Percentiles rank a stretch among this genome's conserved stretches.
Conservation (phyloP, 2,113 vertebrate species). For the Lichenostomus cassidix region DNA sequence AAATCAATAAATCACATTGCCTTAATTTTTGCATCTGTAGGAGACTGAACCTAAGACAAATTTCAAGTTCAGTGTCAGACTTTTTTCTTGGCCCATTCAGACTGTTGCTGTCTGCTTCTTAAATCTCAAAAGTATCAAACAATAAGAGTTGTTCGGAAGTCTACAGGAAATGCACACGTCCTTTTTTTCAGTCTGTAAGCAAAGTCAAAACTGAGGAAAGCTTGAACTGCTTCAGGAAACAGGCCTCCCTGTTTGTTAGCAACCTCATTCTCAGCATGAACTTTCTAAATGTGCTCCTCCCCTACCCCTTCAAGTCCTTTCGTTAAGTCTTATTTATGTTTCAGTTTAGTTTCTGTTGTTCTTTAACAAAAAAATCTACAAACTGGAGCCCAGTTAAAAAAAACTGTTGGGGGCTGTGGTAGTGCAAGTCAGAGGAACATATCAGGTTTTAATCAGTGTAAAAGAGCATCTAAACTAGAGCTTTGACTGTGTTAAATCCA, state of each 20-base stretch:
- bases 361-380: not conserved
- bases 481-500: not conserved
- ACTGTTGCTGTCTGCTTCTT: not conserved
- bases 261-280: not conserved
- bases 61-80: not conserved
- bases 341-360: not conserved
- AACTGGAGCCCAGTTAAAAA: not conserved
- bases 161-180: conserved; percentile 13
- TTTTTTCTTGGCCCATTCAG: not conserved
- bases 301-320: not conserved
- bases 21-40: not conserved
- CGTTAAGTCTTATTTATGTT: not conserved
- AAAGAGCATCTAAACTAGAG: not conserved
- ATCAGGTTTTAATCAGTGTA: not conserved
- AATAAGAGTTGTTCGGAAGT: not conserved
- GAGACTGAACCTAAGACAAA: not conserved
- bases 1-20: not conserved
- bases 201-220: not conserved
- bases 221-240: conserved; percentile 1
- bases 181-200: not conserved
- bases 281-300: not conserved
- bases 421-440: not conserved
- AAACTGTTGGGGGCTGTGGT: not conserved
- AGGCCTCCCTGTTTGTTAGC: not conserved
- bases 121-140: not conserved